Conservation (phyloP, 2,888 invertebrate species). For the Congeria kusceri region DNA sequence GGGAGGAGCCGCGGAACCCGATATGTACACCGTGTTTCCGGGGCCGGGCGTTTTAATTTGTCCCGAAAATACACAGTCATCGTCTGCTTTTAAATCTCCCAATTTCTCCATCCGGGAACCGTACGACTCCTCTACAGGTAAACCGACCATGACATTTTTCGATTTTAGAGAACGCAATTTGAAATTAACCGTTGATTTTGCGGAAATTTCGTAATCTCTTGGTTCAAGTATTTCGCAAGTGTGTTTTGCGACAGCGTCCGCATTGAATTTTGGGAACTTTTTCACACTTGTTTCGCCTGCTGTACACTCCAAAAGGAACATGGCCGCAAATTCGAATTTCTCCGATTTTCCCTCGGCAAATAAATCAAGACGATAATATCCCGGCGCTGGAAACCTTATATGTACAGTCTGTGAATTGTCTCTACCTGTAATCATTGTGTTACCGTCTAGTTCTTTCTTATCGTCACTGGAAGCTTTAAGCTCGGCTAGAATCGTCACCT, state of each 20-base stretch:
- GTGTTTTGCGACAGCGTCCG: slow-evolving; percentile 59
- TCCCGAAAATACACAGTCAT: slow-evolving; percentile 35
- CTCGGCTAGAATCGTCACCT: slow-evolving; percentile 50
- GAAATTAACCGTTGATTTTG: slow-evolving; percentile 56
- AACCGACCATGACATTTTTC: slow-evolving; percentile 53
- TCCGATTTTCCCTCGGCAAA: slow-evolving; percentile 59
- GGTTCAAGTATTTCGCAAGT: slow-evolving; percentile 62
- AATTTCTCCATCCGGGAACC: slow-evolving; percentile 46
- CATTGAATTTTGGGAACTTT: slow-evolving; percentile 64
- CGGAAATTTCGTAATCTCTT: slow-evolving; percentile 50
- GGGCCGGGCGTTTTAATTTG: slow-evolving; percentile 45
- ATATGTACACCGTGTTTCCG: slow-evolving; percentile 50
- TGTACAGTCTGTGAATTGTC: slow-evolving; percentile 48
- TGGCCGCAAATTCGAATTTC: slow-evolving; percentile 61
- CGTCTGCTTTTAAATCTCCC: slow-evolving; percentile 50
- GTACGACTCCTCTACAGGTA: slow-evolving; percentile 53
- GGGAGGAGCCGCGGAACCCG: slow-evolving; percentile 58
- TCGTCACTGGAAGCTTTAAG: slow-evolving; percentile 50
- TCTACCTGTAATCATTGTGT: slow-evolving; percentile 53
- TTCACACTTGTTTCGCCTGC: slow-evolving; percentile 25
- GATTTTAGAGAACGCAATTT: slow-evolving; percentile 40
- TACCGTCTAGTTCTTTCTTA: slow-evolving; percentile 55
- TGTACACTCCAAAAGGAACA: slow-evolving; percentile 59
- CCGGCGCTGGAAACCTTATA: slow-evolving; percentile 59
- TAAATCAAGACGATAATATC: slow-evolving; percentile 65